phyloP scores from a whole-genome alignment of 2,113 vertebrate species.

The Numenius arquata region DNA sequence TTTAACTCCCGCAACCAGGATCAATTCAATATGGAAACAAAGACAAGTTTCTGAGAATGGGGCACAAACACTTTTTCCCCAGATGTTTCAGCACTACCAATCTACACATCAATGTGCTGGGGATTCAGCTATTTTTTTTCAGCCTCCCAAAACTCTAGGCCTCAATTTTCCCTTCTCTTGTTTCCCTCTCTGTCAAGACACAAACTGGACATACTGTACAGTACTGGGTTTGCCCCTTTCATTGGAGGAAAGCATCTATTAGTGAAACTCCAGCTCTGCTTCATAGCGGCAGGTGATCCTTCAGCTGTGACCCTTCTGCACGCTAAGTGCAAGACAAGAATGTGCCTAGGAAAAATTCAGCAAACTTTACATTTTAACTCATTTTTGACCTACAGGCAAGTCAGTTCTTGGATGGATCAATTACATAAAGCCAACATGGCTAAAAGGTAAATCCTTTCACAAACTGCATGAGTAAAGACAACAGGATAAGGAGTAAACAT shows the following conservation, averaged over 20 bases:
- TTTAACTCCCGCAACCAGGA: neutral
- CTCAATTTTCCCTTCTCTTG: neutral
- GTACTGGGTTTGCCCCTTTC: neutral
- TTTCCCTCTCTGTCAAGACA: neutral
- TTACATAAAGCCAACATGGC: neutral
- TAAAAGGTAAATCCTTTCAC: neutral
- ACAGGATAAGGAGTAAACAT: neutral
- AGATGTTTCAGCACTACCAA: rapidly evolving
- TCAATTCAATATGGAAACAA: neutral
- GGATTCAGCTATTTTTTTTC: neutral
- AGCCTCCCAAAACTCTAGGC: neutral
- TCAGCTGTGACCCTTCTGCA: neutral
- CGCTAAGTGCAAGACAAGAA: neutral
- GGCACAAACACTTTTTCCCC: neutral
- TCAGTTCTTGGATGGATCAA: neutral
- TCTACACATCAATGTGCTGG: neutral
- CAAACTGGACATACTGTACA: neutral
- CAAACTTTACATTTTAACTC: neutral
- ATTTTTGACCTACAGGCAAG: neutral
- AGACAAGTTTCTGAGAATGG: neutral
- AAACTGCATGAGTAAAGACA: neutral
- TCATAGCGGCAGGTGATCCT: neutral
- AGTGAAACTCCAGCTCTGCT: neutral
- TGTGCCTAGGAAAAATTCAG: neutral
- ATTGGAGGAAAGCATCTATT: neutral